Conservation (phyloP, 1,140 invertebrate genomes). For the Aphelinus atriplicis region DNA sequence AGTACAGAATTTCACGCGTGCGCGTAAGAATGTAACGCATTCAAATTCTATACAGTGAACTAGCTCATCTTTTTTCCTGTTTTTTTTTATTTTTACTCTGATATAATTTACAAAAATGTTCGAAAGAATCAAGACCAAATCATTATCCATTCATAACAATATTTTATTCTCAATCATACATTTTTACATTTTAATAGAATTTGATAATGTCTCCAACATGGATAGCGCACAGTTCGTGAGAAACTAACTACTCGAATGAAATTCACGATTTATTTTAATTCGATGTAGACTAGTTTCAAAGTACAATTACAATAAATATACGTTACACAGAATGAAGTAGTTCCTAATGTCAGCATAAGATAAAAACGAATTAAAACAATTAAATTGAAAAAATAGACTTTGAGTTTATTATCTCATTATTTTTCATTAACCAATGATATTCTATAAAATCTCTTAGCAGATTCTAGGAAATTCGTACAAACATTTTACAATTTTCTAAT, state of each 20-base stretch:
- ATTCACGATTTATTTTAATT: conserved; percentile 51
- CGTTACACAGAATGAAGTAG: conserved; percentile 40
- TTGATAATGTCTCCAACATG: conserved; percentile 52
- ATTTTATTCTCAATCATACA: conserved; percentile 59
- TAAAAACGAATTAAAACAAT: conserved; percentile 34
- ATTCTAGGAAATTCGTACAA: conserved; percentile 31
- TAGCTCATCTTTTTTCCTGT: neutral
- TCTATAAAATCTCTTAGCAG: neutral
- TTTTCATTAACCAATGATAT: neutral
- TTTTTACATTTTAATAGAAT: conserved; percentile 58
- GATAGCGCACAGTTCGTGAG: conserved; percentile 42
- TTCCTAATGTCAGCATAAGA: conserved; percentile 29
- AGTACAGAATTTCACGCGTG: no score
- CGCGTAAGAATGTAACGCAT: no score
- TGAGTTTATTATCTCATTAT: conserved; percentile 7
- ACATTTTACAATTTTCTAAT: conserved; percentile 14
- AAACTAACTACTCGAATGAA: conserved; percentile 47
- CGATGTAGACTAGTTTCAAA: conserved; percentile 55
- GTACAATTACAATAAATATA: conserved; percentile 58
- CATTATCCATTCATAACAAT: conserved; percentile 49
- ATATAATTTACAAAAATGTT: neutral
- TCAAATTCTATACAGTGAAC: no score
- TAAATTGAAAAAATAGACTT: conserved; percentile 6
- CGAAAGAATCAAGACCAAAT: neutral
- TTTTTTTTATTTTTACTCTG: neutral